Percentiles rank a stretch among this genome's conserved stretches.
Evolutionary conservation across 2,113 vertebrate genomes (phyloP).

Genomic region (Chlorodrepanis virens): DNA sequence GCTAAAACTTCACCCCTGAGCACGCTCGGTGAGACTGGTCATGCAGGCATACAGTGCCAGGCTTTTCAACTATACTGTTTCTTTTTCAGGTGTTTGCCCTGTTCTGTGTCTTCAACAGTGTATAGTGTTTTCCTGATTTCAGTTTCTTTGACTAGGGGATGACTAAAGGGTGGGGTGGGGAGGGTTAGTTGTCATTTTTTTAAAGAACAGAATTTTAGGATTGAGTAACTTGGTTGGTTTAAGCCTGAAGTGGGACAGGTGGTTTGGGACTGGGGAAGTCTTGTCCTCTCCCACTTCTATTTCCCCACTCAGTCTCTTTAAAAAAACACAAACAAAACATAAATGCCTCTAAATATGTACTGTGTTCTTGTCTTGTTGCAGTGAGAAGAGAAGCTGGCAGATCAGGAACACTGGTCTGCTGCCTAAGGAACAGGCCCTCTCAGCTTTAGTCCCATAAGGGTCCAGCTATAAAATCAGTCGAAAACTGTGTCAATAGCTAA

Average conservation of each 20-base stretch:
- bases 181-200: constrained; percentile 74
- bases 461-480: constrained; percentile 22
- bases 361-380: constrained; percentile 58
- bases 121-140: constrained; percentile 67
- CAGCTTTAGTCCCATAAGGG: constrained; percentile 9
- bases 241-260: constrained; percentile 52
- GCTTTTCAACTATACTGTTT: constrained; percentile 64
- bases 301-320: constrained; percentile 23
- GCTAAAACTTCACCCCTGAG: constrained; percentile 80
- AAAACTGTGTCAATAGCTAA: neutral
- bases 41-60: constrained; percentile 76
- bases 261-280: constrained; percentile 62
- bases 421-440: neutral
- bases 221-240: constrained; percentile 58
- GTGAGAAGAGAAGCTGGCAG: constrained; percentile 35
- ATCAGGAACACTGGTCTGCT: constrained; percentile 37
- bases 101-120: constrained; percentile 69
- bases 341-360: constrained; percentile 58
- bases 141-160: constrained; percentile 67
- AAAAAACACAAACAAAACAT: neutral
- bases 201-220: constrained; percentile 69
- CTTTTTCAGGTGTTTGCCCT: constrained; percentile 73
- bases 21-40: constrained; percentile 79
- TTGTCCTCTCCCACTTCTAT: constrained; percentile 53
- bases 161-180: constrained; percentile 45